These are phyloP conservation scores for Molossus alvarezi DNA, from an alignment of 2,797 vertebrate genomes.

Conservation along the genomic window DNA sequence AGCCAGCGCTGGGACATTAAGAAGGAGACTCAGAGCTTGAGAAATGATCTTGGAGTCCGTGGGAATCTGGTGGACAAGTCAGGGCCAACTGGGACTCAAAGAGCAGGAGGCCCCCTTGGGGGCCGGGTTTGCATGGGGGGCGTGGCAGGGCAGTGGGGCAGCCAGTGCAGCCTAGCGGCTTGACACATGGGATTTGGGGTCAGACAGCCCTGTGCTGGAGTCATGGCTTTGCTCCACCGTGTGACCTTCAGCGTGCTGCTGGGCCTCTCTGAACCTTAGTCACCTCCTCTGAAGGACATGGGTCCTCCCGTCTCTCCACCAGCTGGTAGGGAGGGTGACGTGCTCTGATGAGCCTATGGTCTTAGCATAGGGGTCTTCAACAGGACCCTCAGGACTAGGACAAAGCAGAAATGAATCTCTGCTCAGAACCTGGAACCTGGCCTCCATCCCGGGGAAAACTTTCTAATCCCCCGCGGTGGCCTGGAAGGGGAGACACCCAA, in stretches of 20 bases:
- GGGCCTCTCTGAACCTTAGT: background rate
- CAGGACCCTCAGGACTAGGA: background rate
- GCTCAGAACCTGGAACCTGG: background rate
- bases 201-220: background rate
- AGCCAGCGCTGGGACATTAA: accelerated
- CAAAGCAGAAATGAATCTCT: background rate
- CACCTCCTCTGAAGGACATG: background rate
- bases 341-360: background rate
- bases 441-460: background rate
- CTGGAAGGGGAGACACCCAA: background rate
- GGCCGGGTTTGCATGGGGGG: accelerated
- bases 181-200: background rate
- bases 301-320: background rate
- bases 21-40: background rate
- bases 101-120: background rate
- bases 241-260: too few relatives aligned
- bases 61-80: too few relatives aligned
- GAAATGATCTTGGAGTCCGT: background rate
- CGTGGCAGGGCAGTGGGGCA: background rate
- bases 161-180: too few relatives aligned
- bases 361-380: too few relatives aligned
- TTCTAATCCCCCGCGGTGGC: background rate
- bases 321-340: background rate
- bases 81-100: background rate
- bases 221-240: accelerated